Conservation (phyloP, 2,888 invertebrate genomes). For the Dendrolimus pini region DNA sequence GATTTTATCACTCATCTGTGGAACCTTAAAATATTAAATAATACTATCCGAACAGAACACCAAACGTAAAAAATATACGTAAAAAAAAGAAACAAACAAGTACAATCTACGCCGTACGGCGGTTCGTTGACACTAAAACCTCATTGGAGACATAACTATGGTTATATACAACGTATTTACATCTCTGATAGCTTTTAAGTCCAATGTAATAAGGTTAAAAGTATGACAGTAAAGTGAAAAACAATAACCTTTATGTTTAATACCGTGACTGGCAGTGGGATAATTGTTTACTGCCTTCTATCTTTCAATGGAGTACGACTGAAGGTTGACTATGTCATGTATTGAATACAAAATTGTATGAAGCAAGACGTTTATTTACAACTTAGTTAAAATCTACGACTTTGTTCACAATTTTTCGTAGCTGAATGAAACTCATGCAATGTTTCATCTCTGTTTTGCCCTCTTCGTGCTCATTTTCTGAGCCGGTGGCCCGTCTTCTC, state of each 20-base stretch:
- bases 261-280: conserved; percentile 17
- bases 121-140: conserved; percentile 29
- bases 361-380: background rate
- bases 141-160: conserved; percentile 19
- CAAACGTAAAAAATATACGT: no score
- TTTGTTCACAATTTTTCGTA: no score
- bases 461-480: no score
- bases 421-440: no score
- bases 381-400: no score
- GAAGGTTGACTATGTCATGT: background rate
- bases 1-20: no score
- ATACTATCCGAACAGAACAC: no score
- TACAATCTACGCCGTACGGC: conserved; percentile 13
- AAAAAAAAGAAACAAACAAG: conserved; percentile 15
- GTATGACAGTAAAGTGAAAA: conserved; percentile 5
- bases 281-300: background rate
- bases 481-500: no score
- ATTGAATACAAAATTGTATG: background rate
- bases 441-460: no score
- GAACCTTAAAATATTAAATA: no score
- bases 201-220: conserved; percentile 12
- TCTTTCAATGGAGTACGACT: background rate
- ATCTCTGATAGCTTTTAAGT: conserved; percentile 5
- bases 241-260: conserved; percentile 20
- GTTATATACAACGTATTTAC: conserved; percentile 1